Evolutionary conservation across 2,113 vertebrate genomes (phyloP), one percentile per base, ranked within the genome.

Genomic region (Brachyhypopomus occidentalis): DNA sequence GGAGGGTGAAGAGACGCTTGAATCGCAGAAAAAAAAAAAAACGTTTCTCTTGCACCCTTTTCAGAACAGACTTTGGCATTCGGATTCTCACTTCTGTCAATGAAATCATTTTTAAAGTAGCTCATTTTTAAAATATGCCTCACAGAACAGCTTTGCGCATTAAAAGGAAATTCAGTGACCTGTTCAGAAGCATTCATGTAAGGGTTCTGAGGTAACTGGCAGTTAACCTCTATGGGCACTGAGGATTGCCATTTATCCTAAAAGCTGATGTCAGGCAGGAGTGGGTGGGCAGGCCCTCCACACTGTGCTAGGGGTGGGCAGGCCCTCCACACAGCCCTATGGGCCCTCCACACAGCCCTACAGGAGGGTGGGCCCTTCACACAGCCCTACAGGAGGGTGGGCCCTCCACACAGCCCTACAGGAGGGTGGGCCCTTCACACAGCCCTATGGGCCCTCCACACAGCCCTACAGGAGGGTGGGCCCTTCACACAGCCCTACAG

Each of bases 171-270:
- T 23, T 23, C 16, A 75, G 30, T 74, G 3, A 52, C 7, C 14
- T 30, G 9, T 69, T 36, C n/a, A 76, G 55, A 70, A 77, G 6
- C 11, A 36, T 84, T 72, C 67, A 70, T 79, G 25, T 74, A 64
- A 16, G 64, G 23, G 0, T 38, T 55, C 63, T 48, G 34, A 52
- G 12, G 23, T 77, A 67, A 83, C 7, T 77, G 1, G 58, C 77
- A 78, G 77, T 64, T 79, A 56, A 36, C 64, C 48, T 20, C 4
- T 55, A 23, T 58, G 22, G 56, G 48, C 60, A 25, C 4, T 11
- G 27, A n/a, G 71, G 77, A 75, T 4, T 70, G 64, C 23, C 17
- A 80, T 72, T 76, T 5, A 63, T 41, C 56, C 27, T 19, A 45
- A 62, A 56, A 71, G 55, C 30, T n/a, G 59, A 71, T 60, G 48